Percentiles rank a stretch among this genome's conserved stretches.
phyloP scores from a whole-genome alignment of 53 echinoderm and acorn worm genomes.

The Luidia sarsii region DNA sequence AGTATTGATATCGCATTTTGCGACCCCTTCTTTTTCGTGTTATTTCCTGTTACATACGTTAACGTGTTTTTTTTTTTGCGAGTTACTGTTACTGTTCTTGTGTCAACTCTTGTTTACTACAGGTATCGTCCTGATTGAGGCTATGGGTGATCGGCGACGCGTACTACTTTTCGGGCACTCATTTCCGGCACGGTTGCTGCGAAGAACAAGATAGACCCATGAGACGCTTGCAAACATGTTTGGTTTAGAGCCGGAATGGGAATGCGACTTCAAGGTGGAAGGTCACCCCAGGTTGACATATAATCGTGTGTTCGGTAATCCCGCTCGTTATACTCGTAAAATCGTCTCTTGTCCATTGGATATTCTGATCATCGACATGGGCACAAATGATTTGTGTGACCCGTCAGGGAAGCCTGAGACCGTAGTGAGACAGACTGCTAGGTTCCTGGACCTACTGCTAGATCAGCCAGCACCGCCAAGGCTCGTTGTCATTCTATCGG shows the following conservation, averaged over 20 bases:
- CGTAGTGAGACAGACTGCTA: background rate
- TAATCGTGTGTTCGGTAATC: background rate
- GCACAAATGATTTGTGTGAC: background rate
- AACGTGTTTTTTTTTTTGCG: no score
- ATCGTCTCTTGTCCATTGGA: background rate
- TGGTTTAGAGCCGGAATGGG: background rate
- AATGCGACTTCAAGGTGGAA: background rate
- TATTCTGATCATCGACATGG: background rate
- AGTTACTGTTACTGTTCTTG: no score
- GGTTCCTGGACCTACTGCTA: background rate
- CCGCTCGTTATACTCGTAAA: background rate
- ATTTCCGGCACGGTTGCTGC: background rate
- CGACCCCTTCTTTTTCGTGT: no score
- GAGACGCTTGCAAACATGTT: background rate
- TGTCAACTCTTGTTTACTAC: no score
- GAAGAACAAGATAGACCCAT: background rate
- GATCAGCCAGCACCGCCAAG: background rate
- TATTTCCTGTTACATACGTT: no score
- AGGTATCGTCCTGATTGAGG: no score
- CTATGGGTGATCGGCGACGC: no score
- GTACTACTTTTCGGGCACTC: no score
- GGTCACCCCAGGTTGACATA: background rate
- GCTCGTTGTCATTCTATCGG: background rate
- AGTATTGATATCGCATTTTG: no score
- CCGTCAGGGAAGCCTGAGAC: background rate